Evolutionary conservation across 2,888 invertebrate genomes (phyloP).

Genomic region (Pristionchus exspectatus): DNA sequence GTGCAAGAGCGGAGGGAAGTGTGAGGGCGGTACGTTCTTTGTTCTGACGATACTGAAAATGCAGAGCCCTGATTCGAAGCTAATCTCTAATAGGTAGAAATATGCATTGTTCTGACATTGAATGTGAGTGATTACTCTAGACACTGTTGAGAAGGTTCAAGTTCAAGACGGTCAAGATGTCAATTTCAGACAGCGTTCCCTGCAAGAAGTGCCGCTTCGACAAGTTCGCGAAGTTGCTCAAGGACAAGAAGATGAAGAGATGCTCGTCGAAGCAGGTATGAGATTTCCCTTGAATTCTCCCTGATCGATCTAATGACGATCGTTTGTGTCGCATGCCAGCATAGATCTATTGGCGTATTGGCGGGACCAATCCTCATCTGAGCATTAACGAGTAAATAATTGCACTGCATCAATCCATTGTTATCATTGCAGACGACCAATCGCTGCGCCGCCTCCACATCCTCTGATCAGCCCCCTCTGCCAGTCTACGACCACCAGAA

Average conservation of each 20-base stretch:
- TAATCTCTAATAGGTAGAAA: too few relatives aligned
- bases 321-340: too few relatives aligned
- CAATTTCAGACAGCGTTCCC: neutral
- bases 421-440: neutral
- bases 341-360: too few relatives aligned
- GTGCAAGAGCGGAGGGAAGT: neutral
- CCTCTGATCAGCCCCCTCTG: neutral
- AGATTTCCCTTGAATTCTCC: neutral
- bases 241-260: constrained; percentile 38
- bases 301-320: neutral
- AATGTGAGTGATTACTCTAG: too few relatives aligned
- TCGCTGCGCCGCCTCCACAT: neutral
- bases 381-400: neutral
- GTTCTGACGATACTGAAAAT: neutral
- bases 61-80: neutral
- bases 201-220: constrained; percentile 42
- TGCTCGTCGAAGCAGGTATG: neutral
- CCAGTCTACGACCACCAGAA: neutral
- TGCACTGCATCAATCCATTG: too few relatives aligned
- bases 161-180: neutral
- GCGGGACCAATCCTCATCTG: too few relatives aligned
- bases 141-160: too few relatives aligned
- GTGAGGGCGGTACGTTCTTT: neutral
- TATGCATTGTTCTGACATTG: too few relatives aligned
- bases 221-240: neutral